phyloP scores from a whole-genome alignment of 2,797 vertebrate species.

The Neomorphus geoffroyi region DNA sequence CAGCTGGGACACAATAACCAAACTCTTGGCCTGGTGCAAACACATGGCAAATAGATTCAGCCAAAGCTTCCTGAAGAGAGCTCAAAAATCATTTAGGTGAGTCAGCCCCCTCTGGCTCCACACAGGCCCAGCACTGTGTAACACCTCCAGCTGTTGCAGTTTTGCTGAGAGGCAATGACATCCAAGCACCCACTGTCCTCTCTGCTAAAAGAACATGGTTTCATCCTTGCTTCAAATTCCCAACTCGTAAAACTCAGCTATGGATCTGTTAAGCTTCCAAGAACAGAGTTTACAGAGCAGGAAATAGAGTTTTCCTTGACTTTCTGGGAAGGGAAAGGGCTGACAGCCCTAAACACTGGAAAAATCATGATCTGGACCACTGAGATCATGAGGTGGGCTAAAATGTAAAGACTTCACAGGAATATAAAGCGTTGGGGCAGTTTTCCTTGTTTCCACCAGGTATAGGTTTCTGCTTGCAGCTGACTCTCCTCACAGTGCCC shows the following conservation, averaged over 20 bases:
- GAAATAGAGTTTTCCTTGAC: neutral
- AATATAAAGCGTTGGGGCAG: neutral
- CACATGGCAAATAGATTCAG: neutral
- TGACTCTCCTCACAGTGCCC: neutral
- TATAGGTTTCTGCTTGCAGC: neutral
- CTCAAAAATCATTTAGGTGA: neutral
- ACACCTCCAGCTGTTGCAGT: neutral
- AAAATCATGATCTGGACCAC: neutral
- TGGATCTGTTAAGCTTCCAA: neutral
- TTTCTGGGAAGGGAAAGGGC: neutral
- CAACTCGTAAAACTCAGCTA: neutral
- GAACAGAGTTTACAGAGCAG: neutral
- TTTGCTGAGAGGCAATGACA: neutral
- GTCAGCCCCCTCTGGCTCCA: neutral
- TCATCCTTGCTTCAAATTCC: neutral
- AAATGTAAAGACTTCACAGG: neutral
- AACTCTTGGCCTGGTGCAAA: neutral
- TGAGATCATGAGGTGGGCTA: neutral
- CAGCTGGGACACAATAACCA: neutral
- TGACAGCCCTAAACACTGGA: neutral
- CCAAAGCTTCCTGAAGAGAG: neutral
- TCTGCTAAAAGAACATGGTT: neutral
- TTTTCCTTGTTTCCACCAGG: neutral
- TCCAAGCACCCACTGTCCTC: neutral
- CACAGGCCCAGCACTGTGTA: neutral